phyloP scores from a whole-genome alignment of 2,888 invertebrate species.

The Bombylius major region DNA sequence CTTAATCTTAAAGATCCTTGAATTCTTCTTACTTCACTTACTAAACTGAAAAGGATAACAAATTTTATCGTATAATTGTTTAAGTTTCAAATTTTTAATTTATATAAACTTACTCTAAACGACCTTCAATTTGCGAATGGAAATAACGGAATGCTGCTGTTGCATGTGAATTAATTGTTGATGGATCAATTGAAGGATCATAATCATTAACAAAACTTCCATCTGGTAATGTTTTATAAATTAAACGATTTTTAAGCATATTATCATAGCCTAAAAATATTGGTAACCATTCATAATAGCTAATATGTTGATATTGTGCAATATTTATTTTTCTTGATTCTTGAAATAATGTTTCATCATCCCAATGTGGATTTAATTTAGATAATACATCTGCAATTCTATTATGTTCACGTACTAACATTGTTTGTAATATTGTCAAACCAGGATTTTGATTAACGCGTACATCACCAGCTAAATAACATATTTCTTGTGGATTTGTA shows the following conservation, averaged over 20 bases:
- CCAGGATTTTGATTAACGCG: constrained; percentile 40
- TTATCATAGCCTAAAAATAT: constrained; percentile 37
- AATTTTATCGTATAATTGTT: background rate
- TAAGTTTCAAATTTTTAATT: background rate
- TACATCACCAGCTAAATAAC: constrained; percentile 55
- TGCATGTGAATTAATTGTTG: constrained; percentile 48
- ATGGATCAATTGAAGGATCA: constrained; percentile 41
- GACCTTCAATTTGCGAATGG: constrained; percentile 45
- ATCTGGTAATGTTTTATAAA: constrained; percentile 25
- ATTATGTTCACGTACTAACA: constrained; percentile 41
- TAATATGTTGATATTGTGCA: constrained; percentile 40
- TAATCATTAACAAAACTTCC: constrained; percentile 39
- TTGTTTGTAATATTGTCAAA: constrained; percentile 37
- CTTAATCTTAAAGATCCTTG: constrained; percentile 38
- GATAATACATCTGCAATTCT: constrained; percentile 35
- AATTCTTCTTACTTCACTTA: constrained; percentile 36
- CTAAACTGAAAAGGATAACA: constrained; percentile 29
- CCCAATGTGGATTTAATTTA: constrained; percentile 41
- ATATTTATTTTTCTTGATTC: constrained; percentile 40
- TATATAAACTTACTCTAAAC: constrained; percentile 35
- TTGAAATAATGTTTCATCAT: constrained; percentile 40
- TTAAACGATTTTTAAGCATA: constrained; percentile 35
- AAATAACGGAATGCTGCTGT: constrained; percentile 53
- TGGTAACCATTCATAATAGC: constrained; percentile 43
- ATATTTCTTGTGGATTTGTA: constrained; percentile 51